Evolutionary conservation across 2,888 invertebrate species (phyloP).

Genomic region (Ophonus ardosiacus): DNA sequence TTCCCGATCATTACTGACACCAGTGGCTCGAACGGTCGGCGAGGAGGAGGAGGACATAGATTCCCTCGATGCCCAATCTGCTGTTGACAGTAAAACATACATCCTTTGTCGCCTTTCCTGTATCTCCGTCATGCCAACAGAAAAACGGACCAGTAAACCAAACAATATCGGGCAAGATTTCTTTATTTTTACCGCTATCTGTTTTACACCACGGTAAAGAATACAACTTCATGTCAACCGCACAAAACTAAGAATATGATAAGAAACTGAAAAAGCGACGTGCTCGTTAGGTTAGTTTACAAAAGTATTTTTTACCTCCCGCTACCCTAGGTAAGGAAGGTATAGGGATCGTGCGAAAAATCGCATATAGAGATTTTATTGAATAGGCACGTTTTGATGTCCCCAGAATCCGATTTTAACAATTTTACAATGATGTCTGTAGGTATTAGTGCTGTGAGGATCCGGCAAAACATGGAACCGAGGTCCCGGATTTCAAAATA

Average conservation of each 20-base stretch:
- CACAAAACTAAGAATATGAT: not conserved
- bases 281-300: no score
- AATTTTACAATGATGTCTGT: no score
- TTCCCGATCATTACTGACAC: slow-evolving; percentile 52
- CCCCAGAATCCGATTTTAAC: no score
- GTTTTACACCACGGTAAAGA: not conserved
- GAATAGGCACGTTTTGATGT: no score
- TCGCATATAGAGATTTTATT: no score
- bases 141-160: not conserved
- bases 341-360: no score
- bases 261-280: no score
- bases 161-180: not conserved
- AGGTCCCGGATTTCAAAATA: no score
- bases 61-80: slow-evolving; percentile 55
- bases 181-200: not conserved
- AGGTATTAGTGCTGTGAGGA: no score
- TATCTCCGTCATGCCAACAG: slow-evolving; percentile 6
- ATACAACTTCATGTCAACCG: not conserved
- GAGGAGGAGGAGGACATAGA: slow-evolving; percentile 12
- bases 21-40: slow-evolving; percentile 21
- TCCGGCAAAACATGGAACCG: no score
- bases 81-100: slow-evolving; percentile 52
- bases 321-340: no score
- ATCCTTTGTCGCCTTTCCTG: slow-evolving; percentile 45
- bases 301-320: no score